Evolutionary conservation across 1,140 invertebrate species (phyloP), one percentile per base, ranked within the genome.

Genomic region (Leptinotarsa undecemlineata): DNA sequence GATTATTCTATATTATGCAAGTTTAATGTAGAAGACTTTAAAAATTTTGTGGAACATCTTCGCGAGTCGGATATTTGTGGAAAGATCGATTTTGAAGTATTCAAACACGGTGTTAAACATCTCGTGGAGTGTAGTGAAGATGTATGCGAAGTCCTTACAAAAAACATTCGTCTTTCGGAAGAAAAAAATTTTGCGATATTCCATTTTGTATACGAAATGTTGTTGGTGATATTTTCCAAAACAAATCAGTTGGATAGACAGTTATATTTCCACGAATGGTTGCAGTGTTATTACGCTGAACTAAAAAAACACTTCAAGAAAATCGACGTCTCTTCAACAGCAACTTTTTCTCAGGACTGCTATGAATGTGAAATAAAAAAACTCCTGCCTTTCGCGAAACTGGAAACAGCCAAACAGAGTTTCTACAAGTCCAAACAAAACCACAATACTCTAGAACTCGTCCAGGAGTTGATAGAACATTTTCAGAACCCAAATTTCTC

Each of bases 261-360:
- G 76, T 48, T 78, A 76, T 21, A 68, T 75, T 33, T 81, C 75
- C 48, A 74, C 67, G 48, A 78, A 74, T 68, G 68, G 69, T 23
- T 70, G 69, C 23, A 75, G 4, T 51, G 33, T 20, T 72, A 60
- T 33, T 76, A 61, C 64, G 67, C 51, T 0, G 23, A 76, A 26
- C 48, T 72, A 1, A 13, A 47, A 4, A n/a, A 62, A 17, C 1
- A 17, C 2, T 57, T 74, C 3, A 14, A 0, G 13, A 62, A 15
- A 57, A 57, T n/a, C 51, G 51, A 57, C n/a, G 6, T 57, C 15
- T 57, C 4, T 15, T 57, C n/a, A 57, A 15, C 51, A 4, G 15
- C 17, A 15, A n/a, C 5, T 14, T 57, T 57, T 17, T 19, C 51
- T 17, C n/a, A 17, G 1, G 51, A 57, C 4, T n/a, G n/a, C 51